Evolutionary conservation across 2,888 invertebrate species (phyloP), one percentile per base, ranked within the genome.

Genomic region (Coecobrya sp.): DNA sequence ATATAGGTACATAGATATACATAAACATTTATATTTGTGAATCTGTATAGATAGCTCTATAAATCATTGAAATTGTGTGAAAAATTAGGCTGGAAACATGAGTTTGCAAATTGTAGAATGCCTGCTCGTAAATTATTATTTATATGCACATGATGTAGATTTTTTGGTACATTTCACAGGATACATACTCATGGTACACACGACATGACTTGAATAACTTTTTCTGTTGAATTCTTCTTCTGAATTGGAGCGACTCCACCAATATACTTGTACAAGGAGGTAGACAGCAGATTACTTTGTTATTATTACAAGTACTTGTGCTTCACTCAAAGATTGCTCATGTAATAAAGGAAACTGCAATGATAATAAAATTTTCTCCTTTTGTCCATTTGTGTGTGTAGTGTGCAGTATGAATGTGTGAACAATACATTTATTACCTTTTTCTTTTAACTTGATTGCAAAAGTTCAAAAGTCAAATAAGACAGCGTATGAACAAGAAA

Each of bases 391-490:
- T 59, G 42, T 62, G 42, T 59, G n/a, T 84, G 62, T 36, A 36
- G 52, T 27, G 79, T 11, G 52, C 1, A 52, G 25, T 52, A 1
- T 49, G 79, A 3, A 85, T 82, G 89, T 89, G 82, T 59, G 90
- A 90, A 90, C 85, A 90, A 76, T 76, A 79, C 90, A 90, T 85
- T 90, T 90, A 90, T 90, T 90, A 86, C 90, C 85, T 85, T 86
- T 90, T 90, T 86, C 90, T 90, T 86, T 89, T 85, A 90, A 85
- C 49, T 90, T 90, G 90, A 90, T 90, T 90, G 90, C 86, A 85
- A 90, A 90, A 90, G 90, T 90, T 90, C 85, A 90, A 90, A 85
- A 90, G 90, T 86, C 90, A 90, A 90, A 90, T 27, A 90, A 85
- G 76, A 84, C n/a, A 52, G 52, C 59, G 73, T 30, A 62, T 36